Conservation (phyloP, 2,113 vertebrate genomes). For the Todiramphus saurophagus region DNA sequence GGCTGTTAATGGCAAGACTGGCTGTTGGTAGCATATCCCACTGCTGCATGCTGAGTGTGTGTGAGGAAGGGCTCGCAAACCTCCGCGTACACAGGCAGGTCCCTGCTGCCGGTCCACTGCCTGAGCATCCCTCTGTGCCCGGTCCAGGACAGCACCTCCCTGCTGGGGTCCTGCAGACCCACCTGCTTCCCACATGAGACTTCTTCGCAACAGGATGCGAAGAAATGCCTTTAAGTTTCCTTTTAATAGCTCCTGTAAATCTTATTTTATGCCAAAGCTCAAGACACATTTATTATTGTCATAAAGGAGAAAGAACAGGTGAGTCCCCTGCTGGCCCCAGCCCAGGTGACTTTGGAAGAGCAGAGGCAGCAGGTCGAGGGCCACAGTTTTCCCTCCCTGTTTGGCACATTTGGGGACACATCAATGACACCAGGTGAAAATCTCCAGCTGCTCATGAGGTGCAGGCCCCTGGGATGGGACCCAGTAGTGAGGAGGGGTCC, state of each 20-base stretch:
- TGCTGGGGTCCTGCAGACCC: neutral
- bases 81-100: rapidly evolving
- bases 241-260: slow-evolving; percentile 36
- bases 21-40: rapidly evolving
- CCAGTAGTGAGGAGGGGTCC: neutral
- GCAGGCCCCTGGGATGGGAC: neutral
- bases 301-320: neutral
- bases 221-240: neutral
- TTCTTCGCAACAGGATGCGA: neutral
- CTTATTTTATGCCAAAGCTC: neutral
- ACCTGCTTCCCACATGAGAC: slow-evolving; percentile 11
- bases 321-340: neutral
- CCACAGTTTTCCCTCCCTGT: rapidly evolving
- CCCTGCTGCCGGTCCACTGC: neutral
- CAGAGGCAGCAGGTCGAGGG: neutral
- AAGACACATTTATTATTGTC: neutral
- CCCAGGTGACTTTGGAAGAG: neutral
- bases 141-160: neutral
- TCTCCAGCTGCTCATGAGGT: neutral
- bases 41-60: rapidly evolving
- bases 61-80: neutral
- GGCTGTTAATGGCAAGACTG: rapidly evolving
- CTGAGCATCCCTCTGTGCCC: rapidly evolving
- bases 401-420: neutral
- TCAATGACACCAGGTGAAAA: neutral